Base-by-base conservation (phyloP, 2,113 vertebrate genomes). In the Anthoscopus minutus region DNA sequence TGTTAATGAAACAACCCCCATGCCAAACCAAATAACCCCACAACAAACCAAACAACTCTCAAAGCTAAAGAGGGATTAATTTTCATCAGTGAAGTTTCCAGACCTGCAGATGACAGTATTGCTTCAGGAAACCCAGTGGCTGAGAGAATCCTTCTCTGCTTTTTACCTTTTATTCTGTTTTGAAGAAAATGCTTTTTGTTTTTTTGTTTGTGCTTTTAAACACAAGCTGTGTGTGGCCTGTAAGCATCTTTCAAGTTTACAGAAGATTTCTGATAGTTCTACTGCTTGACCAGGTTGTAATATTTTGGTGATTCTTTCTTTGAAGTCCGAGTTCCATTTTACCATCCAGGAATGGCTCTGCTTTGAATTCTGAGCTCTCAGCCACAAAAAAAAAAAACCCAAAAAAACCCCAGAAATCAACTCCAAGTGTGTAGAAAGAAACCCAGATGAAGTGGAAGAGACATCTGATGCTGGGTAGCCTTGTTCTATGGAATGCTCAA, bases 151-250 rank as follows among this genome's bases (percentile, higher is more conserved):
- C 38, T 38, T 81, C 17, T 17, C 10, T 30, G 28, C 23, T 69
- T 44, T 23, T 23, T 27, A 60, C 13, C 5, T 66, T 62, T 62
- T 72, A 28, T 38, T 89, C 22, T 64, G 8, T 45, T 62, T 72
- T 54, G 25, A 57, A 76, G 64, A 81, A 77, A 80, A 72, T 33
- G 12, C 7, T 20, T 6, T 42, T 57, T 51, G 6, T 51, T 86
- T 48, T 3, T 54, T 45, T 44, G 13, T 24, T 56, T 37, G 14
- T 58, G n/a, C n/a, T 53, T 53, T 33, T 44, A 27, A 77, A 28
- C 20, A 42, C 0, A 1, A 85, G 7, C 22, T 70, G 0, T 47
- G 7, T 62, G 38, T 80, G 47, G 8, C 25, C 58, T 67, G 11
- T 28, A 67, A 64, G 9, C 16, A 44, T 40, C 37, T 51, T 78